Base-by-base conservation (phyloP, 2,888 invertebrate species). In the Tipula unca region DNA sequence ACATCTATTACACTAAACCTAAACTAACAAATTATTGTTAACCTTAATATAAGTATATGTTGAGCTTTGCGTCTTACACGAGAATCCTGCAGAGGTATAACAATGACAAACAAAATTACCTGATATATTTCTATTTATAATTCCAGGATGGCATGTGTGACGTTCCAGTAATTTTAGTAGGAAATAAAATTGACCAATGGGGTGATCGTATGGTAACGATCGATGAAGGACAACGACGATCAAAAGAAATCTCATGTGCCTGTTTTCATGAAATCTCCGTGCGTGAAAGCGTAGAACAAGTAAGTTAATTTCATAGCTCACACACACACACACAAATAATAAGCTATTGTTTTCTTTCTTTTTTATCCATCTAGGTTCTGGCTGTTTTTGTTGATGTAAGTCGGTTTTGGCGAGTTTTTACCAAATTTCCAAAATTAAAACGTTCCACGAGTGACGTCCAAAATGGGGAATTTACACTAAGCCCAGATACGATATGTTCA, bases 241-340 rank as follows among this genome's bases (percentile, higher is more conserved):
- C 95, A 88, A 93, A 94, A 88, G 96, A 96, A 90, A 94, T 96
- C 86, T 95, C 95, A 86, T 96, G 96, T 89, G 94, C 95, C 20
- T 95, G 95, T 88, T 97, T 96, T 88, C 95, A 96, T 89, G 96
- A 96, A 91, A 95, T 97, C 86, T 96, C 96, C 0, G 96, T 96
- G 3, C 91, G 96, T 86, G 96, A 97, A 90, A 96, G 95, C 89
- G 94, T 95, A 85, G 96, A 96, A 86, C 95, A 96, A 92, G 96
- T 94, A 89, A 88, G 88, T 87, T 82, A 85, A 83, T 82, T 29
- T 39, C 35, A 39, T 39, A n/a, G n/a, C n/a, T n/a, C n/a, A n/a
- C n/a, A n/a, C n/a, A n/a, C n/a, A n/a, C n/a, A n/a, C n/a, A n/a
- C n/a, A n/a, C n/a, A n/a, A n/a, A n/a, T n/a, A n/a, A n/a, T n/a